Percentiles rank a stretch among this genome's conserved stretches.
Conservation (phyloP, 1,140 invertebrate species). For the Drosophila ananassae region DNA sequence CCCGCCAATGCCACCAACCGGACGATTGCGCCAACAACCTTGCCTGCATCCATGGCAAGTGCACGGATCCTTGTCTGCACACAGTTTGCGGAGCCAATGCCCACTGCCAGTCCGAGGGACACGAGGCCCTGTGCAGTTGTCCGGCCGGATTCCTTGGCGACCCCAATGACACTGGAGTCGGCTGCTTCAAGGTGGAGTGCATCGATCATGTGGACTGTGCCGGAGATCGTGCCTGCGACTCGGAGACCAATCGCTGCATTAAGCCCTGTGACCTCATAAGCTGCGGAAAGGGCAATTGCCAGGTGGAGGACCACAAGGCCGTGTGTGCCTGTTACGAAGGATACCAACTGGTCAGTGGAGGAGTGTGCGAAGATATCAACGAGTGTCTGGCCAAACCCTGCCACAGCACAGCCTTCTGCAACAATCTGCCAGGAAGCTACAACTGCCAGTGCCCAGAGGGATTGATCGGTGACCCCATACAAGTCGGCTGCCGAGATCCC, state of each 20-base stretch:
- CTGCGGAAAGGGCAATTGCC: conserved; percentile 90
- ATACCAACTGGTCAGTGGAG: conserved; percentile 87
- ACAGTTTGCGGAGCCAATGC: conserved; percentile 90
- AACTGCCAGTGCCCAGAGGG: conserved; percentile 90
- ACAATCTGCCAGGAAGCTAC: conserved; percentile 91
- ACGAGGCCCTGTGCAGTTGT: conserved; percentile 89
- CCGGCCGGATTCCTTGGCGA: conserved; percentile 92
- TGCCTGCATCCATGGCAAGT: conserved; percentile 89
- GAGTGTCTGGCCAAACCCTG: conserved; percentile 92
- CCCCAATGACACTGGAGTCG: conserved; percentile 88
- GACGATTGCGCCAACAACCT: conserved; percentile 89
- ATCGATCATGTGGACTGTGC: conserved; percentile 90
- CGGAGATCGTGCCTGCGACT: conserved; percentile 90
- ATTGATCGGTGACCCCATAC: conserved; percentile 90
- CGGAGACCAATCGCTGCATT: conserved; percentile 90
- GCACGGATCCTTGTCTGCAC: conserved; percentile 90
- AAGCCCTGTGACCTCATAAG: conserved; percentile 90
- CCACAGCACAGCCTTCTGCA: conserved; percentile 90
- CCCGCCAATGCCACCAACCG: conserved; percentile 89
- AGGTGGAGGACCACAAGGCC: conserved; percentile 88
- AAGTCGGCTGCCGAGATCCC: conserved; percentile 89
- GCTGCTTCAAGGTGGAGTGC: conserved; percentile 94
- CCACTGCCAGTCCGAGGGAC: conserved; percentile 89
- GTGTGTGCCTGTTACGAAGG: conserved; percentile 91
- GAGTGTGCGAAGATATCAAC: conserved; percentile 91